phyloP scores from a whole-genome alignment of 2,888 invertebrate species.

The Agrenia bidenticulata region DNA sequence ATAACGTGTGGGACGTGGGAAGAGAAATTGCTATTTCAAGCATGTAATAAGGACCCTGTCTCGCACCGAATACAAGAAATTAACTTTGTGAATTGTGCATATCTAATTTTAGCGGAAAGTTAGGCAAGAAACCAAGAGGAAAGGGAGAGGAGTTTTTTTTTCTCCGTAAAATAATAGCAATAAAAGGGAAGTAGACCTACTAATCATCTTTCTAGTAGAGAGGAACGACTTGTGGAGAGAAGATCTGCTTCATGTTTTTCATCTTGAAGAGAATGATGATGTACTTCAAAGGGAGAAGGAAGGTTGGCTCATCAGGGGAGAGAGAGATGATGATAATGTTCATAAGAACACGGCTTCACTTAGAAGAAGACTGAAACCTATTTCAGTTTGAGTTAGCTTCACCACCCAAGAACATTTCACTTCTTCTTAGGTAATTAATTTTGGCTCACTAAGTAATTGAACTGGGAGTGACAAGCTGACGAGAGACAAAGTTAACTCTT shows the following conservation, averaged over 20 bases:
- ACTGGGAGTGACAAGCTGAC: slow-evolving; percentile 52
- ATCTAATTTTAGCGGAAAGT: slow-evolving; percentile 53
- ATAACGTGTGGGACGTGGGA: slow-evolving; percentile 46
- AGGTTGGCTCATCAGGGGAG: slow-evolving; percentile 9
- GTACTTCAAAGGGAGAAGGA: slow-evolving; percentile 5
- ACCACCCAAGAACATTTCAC: slow-evolving; percentile 34
- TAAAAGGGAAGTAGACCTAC: slow-evolving; percentile 51
- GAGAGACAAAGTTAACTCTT: slow-evolving; percentile 52
- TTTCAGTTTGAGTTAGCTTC: slow-evolving; percentile 16
- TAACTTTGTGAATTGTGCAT: slow-evolving; percentile 54
- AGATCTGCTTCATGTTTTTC: slow-evolving; percentile 9
- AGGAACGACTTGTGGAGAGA: slow-evolving; percentile 7
- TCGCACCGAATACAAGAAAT: slow-evolving; percentile 51
- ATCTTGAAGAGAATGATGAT: slow-evolving; percentile 19
- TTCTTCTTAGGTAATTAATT: slow-evolving; percentile 51
- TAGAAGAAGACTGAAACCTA: not conserved
- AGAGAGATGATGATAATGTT: not conserved
- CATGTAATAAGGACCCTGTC: slow-evolving; percentile 53
- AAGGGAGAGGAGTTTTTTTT: slow-evolving; percentile 28
- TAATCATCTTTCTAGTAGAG: slow-evolving; percentile 46
- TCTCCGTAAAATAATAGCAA: slow-evolving; percentile 50
- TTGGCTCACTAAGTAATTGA: slow-evolving; percentile 53
- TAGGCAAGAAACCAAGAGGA: slow-evolving; percentile 49
- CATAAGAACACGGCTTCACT: not conserved
- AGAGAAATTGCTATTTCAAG: slow-evolving; percentile 52